Evolutionary conservation across 1,140 invertebrate genomes (phyloP), one percentile per base, ranked within the genome.

Genomic region (Melanaphis sacchari): DNA sequence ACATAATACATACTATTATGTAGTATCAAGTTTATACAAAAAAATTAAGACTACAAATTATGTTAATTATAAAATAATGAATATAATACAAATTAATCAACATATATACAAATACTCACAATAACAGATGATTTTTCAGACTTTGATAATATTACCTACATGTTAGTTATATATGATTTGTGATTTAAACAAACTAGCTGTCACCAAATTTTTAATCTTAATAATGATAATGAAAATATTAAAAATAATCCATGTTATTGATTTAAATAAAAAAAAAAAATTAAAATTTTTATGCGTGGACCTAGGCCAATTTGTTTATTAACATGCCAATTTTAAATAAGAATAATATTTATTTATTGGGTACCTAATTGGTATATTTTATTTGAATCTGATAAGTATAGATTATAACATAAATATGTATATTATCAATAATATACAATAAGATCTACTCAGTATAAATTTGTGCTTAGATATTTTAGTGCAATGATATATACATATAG

Each of bases 71-170:
- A 40, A 66, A 11, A 4, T 90, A 66, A 90, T 66, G 89, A 66
- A 90, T 90, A 90, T 43, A 90, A 90, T 66, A 90, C 24, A 90
- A 90, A 66, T 41, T 40, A 66, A 41, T 24, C 31, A 90, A 54
- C 18, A 66, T 66, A 90, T 21, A 26, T 52, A 38, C 2, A 66
- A 90, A 66, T 90, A 90, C 89, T 90, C 38, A 90, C 89, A 90
- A 90, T 43, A 90, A 46, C 41, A 46, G 89, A 90, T 11, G 89
- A 59, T 90, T 90, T 59, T 66, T 66, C 52, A 90, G 89, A 90
- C 89, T 90, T 52, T 52, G 52, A 90, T 59, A 90, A 90, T 59
- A 36, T 24, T 90, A 90, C 26, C 15, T 59, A 66, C 15, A 21
- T 90, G 36, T 89, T 52, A 54, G 87, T 89, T 54, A 90, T 40